phyloP scores from a whole-genome alignment of 2,888 invertebrate genomes.

The Drosophila fulvimacula region DNA sequence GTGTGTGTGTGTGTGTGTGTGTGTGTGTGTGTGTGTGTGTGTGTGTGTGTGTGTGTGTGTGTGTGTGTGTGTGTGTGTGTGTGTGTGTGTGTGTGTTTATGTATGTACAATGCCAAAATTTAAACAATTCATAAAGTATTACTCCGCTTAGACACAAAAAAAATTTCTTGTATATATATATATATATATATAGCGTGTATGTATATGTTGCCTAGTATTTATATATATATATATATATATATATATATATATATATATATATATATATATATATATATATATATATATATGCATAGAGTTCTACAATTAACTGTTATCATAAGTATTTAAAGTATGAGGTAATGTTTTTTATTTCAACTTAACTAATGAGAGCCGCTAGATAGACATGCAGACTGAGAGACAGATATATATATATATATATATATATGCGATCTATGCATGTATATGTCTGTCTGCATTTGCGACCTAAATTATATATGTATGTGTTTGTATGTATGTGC shows the following conservation, averaged over 20 bases:
- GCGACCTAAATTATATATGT: neutral
- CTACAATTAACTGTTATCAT: conserved; percentile 72
- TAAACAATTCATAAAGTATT: neutral
- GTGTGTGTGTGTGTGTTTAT: conserved; percentile 18
- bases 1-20: too few species aligned
- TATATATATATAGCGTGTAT: conserved; percentile 22
- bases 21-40: too few species aligned
- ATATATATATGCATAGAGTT: conserved; percentile 45
- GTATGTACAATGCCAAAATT: conserved; percentile 15
- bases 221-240: neutral
- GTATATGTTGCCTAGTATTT: conserved; percentile 5
- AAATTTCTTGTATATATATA: conserved; percentile 7
- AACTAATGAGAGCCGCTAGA: conserved; percentile 34
- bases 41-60: too few species aligned
- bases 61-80: too few species aligned
- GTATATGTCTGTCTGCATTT: neutral
- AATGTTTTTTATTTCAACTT: conserved; percentile 80
- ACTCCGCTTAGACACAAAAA: neutral
- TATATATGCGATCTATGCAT: too few species aligned
- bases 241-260: conserved; percentile 10
- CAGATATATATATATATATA: neutral
- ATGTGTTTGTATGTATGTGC: neutral
- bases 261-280: conserved; percentile 24
- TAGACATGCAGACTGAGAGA: conserved; percentile 1
- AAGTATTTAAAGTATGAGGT: conserved; percentile 82